A percentile compares a stretch with the other conserved stretches of the same genome.
phyloP scores from a whole-genome alignment of 2,113 vertebrate species.

The Coptodon rendalli region DNA sequence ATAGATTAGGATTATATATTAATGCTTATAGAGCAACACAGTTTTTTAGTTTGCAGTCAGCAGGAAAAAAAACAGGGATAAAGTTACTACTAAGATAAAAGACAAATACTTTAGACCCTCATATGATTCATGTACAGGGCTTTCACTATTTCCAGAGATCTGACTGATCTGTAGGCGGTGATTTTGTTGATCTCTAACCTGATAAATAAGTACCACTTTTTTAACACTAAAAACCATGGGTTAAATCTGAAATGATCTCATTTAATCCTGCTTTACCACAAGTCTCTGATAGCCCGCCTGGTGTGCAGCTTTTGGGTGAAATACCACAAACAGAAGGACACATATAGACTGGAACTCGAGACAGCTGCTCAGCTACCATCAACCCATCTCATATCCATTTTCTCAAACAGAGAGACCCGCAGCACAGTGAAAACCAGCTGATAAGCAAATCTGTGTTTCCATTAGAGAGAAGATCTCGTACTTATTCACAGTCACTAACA shows the following conservation, averaged over 20 bases:
- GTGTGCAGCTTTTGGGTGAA: neutral
- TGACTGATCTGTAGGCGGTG: neutral
- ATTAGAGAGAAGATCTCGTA: neutral
- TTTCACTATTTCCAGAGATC: neutral
- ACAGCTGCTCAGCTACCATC: neutral
- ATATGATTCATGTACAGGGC: rapidly evolving
- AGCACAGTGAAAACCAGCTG: neutral
- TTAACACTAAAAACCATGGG: neutral
- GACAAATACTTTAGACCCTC: neutral
- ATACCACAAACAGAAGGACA: conserved; percentile 35
- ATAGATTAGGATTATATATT: neutral
- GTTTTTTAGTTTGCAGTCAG: neutral
- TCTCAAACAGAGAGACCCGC: neutral
- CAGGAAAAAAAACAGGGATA: neutral
- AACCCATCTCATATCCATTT: too few species aligned
- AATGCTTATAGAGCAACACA: neutral
- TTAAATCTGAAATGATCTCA: neutral
- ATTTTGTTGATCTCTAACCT: neutral
- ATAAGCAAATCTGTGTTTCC: neutral
- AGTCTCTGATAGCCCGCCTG: neutral
- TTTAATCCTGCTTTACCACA: neutral
- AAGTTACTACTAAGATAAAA: neutral
- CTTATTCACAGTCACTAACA: neutral
- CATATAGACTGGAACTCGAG: conserved; percentile 11
- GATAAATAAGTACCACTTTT: neutral